Percentiles rank a stretch among this genome's conserved stretches.
Evolutionary conservation across 2,888 invertebrate genomes (phyloP).

Genomic region (Acanthosoma haemorrhoidale): DNA sequence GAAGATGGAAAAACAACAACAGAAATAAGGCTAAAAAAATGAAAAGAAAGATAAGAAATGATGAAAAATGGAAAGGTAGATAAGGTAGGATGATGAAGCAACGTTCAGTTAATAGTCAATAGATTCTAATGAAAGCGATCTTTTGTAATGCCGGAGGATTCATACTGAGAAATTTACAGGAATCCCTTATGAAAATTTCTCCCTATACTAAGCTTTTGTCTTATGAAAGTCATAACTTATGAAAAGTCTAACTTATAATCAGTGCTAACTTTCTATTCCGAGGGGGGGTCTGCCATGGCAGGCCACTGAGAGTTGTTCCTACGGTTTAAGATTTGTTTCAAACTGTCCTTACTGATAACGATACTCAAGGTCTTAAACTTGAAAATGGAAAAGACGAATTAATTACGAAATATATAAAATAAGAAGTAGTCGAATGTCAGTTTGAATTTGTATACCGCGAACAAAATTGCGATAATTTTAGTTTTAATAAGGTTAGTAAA

Average conservation of each 20-base stretch:
- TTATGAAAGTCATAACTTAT: slow-evolving; percentile 33
- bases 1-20: not conserved
- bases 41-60: not conserved
- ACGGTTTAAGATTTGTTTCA: not conserved
- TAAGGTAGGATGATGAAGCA: not conserved
- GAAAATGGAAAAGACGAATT: no score
- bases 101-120: slow-evolving; percentile 15
- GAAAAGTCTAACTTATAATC: slow-evolving; percentile 29
- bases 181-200: slow-evolving; percentile 28
- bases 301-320: not conserved
- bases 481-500: no score
- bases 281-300: not conserved
- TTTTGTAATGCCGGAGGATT: slow-evolving; percentile 23
- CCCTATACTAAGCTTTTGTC: slow-evolving; percentile 24
- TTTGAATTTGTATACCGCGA: no score
- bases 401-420: no score
- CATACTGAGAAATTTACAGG: slow-evolving; percentile 27
- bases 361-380: no score
- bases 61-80: slow-evolving; percentile 13
- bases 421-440: no score
- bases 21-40: not conserved
- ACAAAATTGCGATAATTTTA: no score
- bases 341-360: slow-evolving; percentile 7
- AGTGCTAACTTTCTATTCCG: slow-evolving; percentile 29
- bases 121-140: slow-evolving; percentile 25